These are phyloP conservation scores for Sprattus sprattus DNA, from an alignment of 2,113 vertebrate species.

Conservation along the genomic window DNA sequence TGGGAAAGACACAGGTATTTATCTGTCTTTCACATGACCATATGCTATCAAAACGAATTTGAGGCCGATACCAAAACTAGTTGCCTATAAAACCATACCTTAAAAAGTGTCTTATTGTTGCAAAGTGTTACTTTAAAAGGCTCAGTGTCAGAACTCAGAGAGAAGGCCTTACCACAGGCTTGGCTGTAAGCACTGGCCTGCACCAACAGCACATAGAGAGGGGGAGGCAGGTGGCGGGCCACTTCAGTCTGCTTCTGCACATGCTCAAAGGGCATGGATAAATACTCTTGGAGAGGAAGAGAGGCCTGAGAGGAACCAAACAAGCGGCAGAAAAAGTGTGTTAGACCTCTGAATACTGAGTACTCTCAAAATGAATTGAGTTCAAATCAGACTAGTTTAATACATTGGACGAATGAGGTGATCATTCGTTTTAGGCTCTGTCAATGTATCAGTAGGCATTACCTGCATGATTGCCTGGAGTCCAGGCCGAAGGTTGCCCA, in stretches of 20 bases:
- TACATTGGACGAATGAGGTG: not conserved
- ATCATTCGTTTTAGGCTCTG: no score
- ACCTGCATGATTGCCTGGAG: slow-evolving; percentile 98
- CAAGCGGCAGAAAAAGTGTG: not conserved
- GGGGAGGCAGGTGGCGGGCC: slow-evolving; percentile 87
- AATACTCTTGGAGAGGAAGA: slow-evolving; percentile 91
- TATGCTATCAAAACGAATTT: no score
- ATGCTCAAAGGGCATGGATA: slow-evolving; percentile 95
- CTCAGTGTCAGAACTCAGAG: not conserved
- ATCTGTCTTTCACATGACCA: no score
- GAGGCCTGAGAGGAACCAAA: slow-evolving; percentile 76
- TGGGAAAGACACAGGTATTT: no score
- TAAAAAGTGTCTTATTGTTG: no score
- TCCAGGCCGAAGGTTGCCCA: slow-evolving; percentile 93
- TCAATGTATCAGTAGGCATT: not conserved
- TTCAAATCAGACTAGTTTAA: not conserved
- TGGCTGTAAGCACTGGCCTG: slow-evolving; percentile 93
- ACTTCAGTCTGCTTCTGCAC: slow-evolving; percentile 92
- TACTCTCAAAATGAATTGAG: not conserved
- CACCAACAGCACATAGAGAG: slow-evolving; percentile 93
- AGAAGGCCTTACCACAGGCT: slow-evolving; percentile 83
- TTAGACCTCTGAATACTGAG: not conserved
- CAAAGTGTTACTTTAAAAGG: no score
- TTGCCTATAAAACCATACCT: no score
- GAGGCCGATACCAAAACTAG: no score